phyloP scores from a whole-genome alignment of 2,113 vertebrate species.

The Thunnus thynnus region DNA sequence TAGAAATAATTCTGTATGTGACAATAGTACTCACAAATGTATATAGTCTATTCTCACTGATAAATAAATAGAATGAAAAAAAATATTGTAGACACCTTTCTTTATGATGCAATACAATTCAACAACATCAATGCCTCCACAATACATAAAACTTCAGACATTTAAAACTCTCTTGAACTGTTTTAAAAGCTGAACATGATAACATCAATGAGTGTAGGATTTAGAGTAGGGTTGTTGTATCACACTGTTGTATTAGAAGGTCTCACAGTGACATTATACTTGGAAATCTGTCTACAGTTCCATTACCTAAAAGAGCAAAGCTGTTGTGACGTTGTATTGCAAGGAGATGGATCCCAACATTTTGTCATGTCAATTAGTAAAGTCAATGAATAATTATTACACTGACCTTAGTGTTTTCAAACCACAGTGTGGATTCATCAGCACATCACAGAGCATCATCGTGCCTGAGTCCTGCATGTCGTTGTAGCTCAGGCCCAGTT shows the following conservation, averaged over 20 bases:
- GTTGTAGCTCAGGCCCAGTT: slow-evolving; percentile 59
- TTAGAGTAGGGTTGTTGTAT: no score
- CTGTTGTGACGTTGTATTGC: not conserved
- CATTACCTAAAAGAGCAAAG: not conserved
- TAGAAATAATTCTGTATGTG: no score
- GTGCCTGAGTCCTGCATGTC: slow-evolving; percentile 41
- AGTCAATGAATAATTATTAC: not conserved
- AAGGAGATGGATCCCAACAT: not conserved
- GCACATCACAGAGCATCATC: slow-evolving; percentile 26
- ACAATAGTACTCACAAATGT: no score
- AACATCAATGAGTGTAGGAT: no score
- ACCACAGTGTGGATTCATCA: slow-evolving; percentile 19
- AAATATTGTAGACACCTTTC: not conserved
- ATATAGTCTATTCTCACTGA: not conserved
- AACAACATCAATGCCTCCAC: not conserved
- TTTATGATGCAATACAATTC: not conserved
- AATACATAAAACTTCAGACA: no score
- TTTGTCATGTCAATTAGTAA: not conserved
- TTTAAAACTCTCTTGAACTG: no score
- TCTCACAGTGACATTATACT: no score
- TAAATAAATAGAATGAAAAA: not conserved
- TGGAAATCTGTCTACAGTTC: no score
- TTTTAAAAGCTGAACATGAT: no score
- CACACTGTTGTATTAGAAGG: no score
- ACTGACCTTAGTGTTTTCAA: slow-evolving; percentile 44